These are phyloP conservation scores for Isotomurus palustris DNA, from an alignment of 2,888 invertebrate genomes.

Conservation along the genomic window DNA sequence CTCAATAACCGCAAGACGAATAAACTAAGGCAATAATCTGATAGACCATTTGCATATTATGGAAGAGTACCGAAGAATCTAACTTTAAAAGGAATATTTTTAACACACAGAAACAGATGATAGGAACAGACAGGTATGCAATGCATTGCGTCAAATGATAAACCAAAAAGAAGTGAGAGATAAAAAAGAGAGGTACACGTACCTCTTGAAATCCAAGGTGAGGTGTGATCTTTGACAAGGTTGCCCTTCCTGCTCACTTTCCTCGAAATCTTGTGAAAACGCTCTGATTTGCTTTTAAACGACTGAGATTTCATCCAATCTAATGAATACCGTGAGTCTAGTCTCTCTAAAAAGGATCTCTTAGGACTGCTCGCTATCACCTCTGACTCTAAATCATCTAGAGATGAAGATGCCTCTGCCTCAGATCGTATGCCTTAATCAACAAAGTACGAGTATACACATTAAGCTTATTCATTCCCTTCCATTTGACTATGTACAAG, in stretches of 20 bases:
- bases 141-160: too few relatives aligned
- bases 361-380: slow-evolving; percentile 1
- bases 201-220: slow-evolving; percentile 9
- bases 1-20: slow-evolving; percentile 5
- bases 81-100: too few relatives aligned
- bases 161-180: too few relatives aligned
- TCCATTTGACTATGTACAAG: neutral
- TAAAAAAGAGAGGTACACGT: neutral
- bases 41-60: slow-evolving; percentile 19
- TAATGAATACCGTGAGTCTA: slow-evolving; percentile 15
- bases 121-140: too few relatives aligned
- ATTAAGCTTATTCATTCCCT: neutral
- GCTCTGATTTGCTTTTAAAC: slow-evolving; percentile 9
- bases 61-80: too few relatives aligned
- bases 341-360: slow-evolving; percentile 12
- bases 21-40: slow-evolving; percentile 42
- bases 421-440: slow-evolving; percentile 13
- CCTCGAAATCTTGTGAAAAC: slow-evolving; percentile 27
- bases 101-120: too few relatives aligned
- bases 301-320: slow-evolving; percentile 10
- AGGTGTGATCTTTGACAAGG: slow-evolving; percentile 28
- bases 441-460: slow-evolving; percentile 7
- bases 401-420: slow-evolving; percentile 5
- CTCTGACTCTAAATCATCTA: slow-evolving; percentile 10
- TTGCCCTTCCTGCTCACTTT: slow-evolving; percentile 22